Evolutionary conservation across 2,113 vertebrate genomes (phyloP).

Genomic region (Crotophaga sulcirostris): DNA sequence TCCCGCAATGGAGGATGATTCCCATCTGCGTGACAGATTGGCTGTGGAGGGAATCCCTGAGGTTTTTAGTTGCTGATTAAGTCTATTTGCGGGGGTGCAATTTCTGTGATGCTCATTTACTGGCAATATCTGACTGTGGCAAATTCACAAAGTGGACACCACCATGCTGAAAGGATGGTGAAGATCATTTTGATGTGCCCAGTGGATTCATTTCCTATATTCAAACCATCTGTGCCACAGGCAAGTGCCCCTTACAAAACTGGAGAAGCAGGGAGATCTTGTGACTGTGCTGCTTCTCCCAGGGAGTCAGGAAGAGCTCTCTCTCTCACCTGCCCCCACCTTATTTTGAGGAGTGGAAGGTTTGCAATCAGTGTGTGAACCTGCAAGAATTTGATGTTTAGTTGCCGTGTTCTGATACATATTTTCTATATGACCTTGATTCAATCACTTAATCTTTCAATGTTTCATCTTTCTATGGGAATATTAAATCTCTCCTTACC

Average conservation of each 20-base stretch:
- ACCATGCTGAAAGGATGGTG: fast-evolving
- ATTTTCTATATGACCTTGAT: background rate
- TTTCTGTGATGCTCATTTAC: background rate
- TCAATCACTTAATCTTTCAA: background rate
- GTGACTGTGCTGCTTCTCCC: background rate
- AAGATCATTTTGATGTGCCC: background rate
- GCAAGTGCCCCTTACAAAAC: background rate
- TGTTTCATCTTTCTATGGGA: background rate
- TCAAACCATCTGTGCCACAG: background rate
- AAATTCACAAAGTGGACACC: background rate
- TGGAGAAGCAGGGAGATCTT: background rate
- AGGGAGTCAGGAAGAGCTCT: background rate
- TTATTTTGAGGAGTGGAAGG: background rate
- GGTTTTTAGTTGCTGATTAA: background rate
- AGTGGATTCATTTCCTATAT: fast-evolving
- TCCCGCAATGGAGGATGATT: background rate
- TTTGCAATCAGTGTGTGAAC: background rate
- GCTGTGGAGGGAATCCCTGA: fast-evolving
- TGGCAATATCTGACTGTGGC: background rate
- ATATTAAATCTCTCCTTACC: background rate
- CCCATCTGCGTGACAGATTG: background rate
- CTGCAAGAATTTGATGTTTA: background rate
- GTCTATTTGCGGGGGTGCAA: background rate
- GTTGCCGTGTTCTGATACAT: background rate
- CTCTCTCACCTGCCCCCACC: background rate